Base-by-base conservation (phyloP, 2,113 vertebrate genomes). In the Alligator mississippiensis region DNA sequence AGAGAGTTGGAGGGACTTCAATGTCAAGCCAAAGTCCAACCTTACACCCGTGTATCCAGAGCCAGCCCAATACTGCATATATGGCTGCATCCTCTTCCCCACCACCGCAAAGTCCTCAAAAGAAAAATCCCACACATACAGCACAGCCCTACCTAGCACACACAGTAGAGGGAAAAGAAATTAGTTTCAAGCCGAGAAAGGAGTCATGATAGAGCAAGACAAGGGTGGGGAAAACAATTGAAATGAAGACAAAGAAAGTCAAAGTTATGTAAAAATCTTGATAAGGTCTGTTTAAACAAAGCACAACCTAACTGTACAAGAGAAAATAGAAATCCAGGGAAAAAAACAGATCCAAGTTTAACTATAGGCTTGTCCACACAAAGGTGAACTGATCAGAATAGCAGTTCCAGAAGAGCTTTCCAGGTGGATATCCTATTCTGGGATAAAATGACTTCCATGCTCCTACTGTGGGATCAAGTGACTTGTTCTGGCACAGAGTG, bases 111-210 rank as follows among this genome's bases (percentile, higher is more conserved):
- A 11, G 11, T 66, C 81, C 30, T 91, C 60, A 22, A 5, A 0
- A 64, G 9, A 21, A 10, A 4, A 1, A 24, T 22, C 2, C 75
- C 68, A 62, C 4, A 1, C 0, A 1, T 5, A 4, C 7, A 1
- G 3, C 85, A 77, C 82, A 83, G 66, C 60, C 47, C 25, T 18
- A 62, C 61, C 64, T n/a, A 25, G 60, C 17, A 1, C 1, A 80
- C 61, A 47, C 47, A 47, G 8, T 19, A 27, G 21, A 25, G 27
- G 77, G 14, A 63, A 63, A 77, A 63, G 16, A n/a, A 24, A 24
- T 0, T 12, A 60, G 1, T n/a, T 62, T 27, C 58, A 57, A 25
- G 4, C 28, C 47, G 9, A 72, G 19, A 74, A 5, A 82, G 10
- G 22, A 0, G 1, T 21, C 30, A 30, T n/a, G 8, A 1, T 18